These are phyloP conservation scores for Lysiphlebus fabarum DNA, from an alignment of 1,140 invertebrate species.

Conservation along the genomic window DNA sequence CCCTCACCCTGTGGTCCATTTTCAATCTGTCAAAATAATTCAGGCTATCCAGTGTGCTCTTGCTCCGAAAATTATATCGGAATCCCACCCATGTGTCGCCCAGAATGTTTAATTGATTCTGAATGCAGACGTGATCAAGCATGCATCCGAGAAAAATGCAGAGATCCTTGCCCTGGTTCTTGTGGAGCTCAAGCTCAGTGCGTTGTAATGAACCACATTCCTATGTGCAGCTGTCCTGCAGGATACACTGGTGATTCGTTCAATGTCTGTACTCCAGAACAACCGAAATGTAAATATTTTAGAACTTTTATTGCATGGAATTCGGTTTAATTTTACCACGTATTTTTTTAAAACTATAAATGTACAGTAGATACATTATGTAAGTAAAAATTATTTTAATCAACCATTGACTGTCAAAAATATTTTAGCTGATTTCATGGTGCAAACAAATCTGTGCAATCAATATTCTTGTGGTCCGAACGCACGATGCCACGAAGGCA, in stretches of 20 bases:
- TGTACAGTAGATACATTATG: slow-evolving; percentile 2
- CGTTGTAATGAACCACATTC: slow-evolving; percentile 57
- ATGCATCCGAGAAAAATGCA: slow-evolving; percentile 70
- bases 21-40: slow-evolving; percentile 57
- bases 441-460: slow-evolving; percentile 47
- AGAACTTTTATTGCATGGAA: too few species aligned
- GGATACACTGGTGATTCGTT: slow-evolving; percentile 64
- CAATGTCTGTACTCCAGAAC: slow-evolving; percentile 52
- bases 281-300: slow-evolving; percentile 57
- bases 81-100: slow-evolving; percentile 67
- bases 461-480: slow-evolving; percentile 59
- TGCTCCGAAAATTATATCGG: slow-evolving; percentile 62
- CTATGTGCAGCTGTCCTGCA: slow-evolving; percentile 58
- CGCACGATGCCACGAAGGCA: slow-evolving; percentile 44
- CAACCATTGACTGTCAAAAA: slow-evolving; percentile 7
- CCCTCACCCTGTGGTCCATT: slow-evolving; percentile 60
- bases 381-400: too few species aligned
- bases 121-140: slow-evolving; percentile 70
- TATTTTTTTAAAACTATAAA: slow-evolving; percentile 9
- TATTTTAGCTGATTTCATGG: slow-evolving; percentile 48
- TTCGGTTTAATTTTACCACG: too few species aligned
- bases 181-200: slow-evolving; percentile 67
- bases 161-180: slow-evolving; percentile 70
- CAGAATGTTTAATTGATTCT: slow-evolving; percentile 69
- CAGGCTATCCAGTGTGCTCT: slow-evolving; percentile 56